These are phyloP conservation scores for Grantiella picta DNA, from an alignment of 2,113 vertebrate genomes.

Conservation along the genomic window DNA sequence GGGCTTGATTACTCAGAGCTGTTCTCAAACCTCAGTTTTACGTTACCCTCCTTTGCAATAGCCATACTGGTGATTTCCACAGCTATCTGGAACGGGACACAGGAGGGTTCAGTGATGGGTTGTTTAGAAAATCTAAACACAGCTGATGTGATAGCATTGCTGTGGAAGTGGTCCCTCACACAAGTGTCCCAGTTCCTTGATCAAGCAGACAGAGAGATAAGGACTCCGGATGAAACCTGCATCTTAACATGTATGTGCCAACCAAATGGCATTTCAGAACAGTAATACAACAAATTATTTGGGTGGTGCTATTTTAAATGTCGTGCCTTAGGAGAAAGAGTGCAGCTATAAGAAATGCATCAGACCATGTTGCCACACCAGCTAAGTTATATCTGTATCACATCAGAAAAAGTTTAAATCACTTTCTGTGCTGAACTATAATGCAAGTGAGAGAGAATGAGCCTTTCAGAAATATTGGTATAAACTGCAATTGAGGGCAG, in stretches of 20 bases:
- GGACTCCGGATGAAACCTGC: not conserved
- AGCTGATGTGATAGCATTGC: not conserved
- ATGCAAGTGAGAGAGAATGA: not conserved
- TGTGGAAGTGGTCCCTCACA: not conserved
- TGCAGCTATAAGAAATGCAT: not conserved
- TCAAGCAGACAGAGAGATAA: not conserved
- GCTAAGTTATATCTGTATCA: not conserved
- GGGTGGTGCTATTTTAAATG: not conserved
- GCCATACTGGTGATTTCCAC: not conserved
- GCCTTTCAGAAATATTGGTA: not conserved
- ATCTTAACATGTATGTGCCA: not conserved
- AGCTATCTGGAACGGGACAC: not conserved
- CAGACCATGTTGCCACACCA: not conserved
- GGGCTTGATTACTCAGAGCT: not conserved
- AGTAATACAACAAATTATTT: slow-evolving; percentile 15
- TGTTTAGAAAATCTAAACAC: too few species aligned
- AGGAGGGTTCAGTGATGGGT: not conserved
- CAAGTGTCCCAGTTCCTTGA: not conserved
- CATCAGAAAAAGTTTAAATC: slow-evolving; percentile 13
- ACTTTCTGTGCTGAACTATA: not conserved
- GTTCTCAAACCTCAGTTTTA: slow-evolving; percentile 2
- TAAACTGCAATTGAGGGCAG: not conserved
- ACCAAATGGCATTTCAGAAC: slow-evolving; percentile 11
- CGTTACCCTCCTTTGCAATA: not conserved
- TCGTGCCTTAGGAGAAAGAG: slow-evolving; percentile 17